Evolutionary conservation across 2,888 invertebrate species (phyloP), one percentile per base, ranked within the genome.

Genomic region (Acheta domesticus): DNA sequence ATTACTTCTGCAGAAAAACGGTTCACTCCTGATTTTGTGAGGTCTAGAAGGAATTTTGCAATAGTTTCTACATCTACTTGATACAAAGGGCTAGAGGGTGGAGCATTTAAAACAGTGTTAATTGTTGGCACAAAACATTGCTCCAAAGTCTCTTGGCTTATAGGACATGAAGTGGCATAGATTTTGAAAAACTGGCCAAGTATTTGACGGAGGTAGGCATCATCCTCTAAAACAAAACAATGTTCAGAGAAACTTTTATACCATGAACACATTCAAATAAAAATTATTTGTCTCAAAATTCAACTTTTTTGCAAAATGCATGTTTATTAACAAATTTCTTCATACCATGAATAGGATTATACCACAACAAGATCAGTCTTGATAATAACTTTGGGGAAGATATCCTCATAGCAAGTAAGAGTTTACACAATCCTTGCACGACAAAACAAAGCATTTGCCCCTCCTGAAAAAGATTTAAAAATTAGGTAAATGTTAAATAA

Each of bases 361-460:
- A 95, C 91, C 96, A 95, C 77, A 95, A 90, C 79, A 96, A 87
- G 20, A 96, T 87, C 11, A 97, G 87, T 79, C 92, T 89, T 76
- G 93, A 92, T 73, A 95, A 86, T 78, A 95, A 89, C 49, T 89
- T 88, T 0, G 92, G 88, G 0, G 94, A 93, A 78, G 90, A 90
- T 62, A 95, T 88, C 82, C 92, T 90, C 0, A 91, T 91, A 62
- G 91, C 87, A 79, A 93, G 87, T 50, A 95, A 85, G 75, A 95
- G 87, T 81, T 93, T 92, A 83, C 93, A 92, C 0, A 95, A 86
- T 0, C 93, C 94, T 86, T 92, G 91, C 1, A 91, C 91, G 76
- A 92, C 92, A n/a, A 14, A 62, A 19, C n/a, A n/a, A 1, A 62
- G 14, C n/a, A 62, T 19, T n/a, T 62, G 62, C 5, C 62, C 62